Conservation (phyloP, 2,888 invertebrate genomes). For the Torymus auratus region DNA sequence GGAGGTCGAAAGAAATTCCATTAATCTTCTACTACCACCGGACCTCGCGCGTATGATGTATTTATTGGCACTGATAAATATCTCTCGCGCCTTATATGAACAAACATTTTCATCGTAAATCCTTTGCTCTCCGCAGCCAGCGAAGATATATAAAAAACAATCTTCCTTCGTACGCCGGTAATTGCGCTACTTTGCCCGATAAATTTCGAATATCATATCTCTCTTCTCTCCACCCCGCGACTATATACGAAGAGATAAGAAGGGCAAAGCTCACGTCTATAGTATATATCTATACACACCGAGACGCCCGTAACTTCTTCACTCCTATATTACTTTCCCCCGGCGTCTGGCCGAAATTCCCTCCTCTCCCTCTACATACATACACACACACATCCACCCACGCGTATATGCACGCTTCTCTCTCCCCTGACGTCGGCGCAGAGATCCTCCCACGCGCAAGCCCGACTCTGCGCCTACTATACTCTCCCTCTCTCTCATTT, state of each 20-base stretch:
- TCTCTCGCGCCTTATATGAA: background rate
- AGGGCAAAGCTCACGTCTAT: too few relatives aligned
- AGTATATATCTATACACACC: too few relatives aligned
- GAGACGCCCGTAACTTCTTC: too few relatives aligned
- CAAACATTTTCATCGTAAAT: too few relatives aligned
- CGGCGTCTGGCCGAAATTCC: conserved; percentile 20
- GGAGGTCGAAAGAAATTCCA: conserved; percentile 17
- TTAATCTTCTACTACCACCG: conserved; percentile 21
- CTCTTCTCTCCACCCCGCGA: background rate
- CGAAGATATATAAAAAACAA: too few relatives aligned
- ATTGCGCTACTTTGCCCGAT: too few relatives aligned
- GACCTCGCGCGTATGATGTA: conserved; percentile 5
- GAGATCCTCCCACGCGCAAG: conserved; percentile 9
- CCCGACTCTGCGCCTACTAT: conserved; percentile 15
- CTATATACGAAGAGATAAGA: conserved; percentile 7
- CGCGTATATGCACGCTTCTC: conserved; percentile 10
- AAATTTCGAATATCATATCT: too few relatives aligned
- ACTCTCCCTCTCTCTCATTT: background rate
- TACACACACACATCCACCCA: background rate
- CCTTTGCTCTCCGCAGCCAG: too few relatives aligned
- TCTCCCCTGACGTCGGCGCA: conserved; percentile 12
- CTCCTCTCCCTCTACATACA: background rate
- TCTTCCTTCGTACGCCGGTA: too few relatives aligned
- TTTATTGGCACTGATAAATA: conserved; percentile 36
- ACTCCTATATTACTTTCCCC: too few relatives aligned